These are phyloP conservation scores for Prionailurus viverrinus DNA, from an alignment of 2,113 vertebrate genomes.

Conservation along the genomic window DNA sequence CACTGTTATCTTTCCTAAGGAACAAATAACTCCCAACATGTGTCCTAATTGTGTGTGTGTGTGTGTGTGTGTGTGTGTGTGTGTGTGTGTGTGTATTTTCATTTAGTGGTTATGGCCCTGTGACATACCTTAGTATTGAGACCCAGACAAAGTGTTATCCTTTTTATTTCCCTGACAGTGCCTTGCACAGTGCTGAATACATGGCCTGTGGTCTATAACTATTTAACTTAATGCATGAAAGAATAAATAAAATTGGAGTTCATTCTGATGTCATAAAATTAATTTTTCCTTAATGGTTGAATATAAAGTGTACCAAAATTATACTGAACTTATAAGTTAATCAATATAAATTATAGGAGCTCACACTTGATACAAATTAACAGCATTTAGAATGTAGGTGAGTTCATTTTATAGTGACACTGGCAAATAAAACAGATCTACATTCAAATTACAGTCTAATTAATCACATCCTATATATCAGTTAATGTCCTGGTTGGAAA, in stretches of 20 bases:
- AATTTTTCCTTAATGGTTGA: background rate
- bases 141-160: background rate
- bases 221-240: background rate
- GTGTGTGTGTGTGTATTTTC: background rate
- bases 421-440: slow-evolving; percentile 46
- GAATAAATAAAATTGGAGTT: slow-evolving; percentile 40
- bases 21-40: background rate
- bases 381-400: background rate
- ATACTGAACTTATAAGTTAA: background rate
- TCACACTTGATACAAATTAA: slow-evolving; percentile 46
- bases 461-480: background rate
- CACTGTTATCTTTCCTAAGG: background rate
- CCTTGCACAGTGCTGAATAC: background rate
- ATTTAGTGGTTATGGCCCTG: background rate
- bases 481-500: background rate
- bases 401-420: slow-evolving; percentile 18
- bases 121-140: background rate
- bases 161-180: background rate
- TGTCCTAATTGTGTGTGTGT: background rate
- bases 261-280: slow-evolving; percentile 14
- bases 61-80: background rate
- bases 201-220: background rate
- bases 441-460: slow-evolving; percentile 16
- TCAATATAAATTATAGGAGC: slow-evolving; percentile 30
- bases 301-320: slow-evolving; percentile 6